Conservation (phyloP, 2,888 invertebrate species). For the Nezara viridula region DNA sequence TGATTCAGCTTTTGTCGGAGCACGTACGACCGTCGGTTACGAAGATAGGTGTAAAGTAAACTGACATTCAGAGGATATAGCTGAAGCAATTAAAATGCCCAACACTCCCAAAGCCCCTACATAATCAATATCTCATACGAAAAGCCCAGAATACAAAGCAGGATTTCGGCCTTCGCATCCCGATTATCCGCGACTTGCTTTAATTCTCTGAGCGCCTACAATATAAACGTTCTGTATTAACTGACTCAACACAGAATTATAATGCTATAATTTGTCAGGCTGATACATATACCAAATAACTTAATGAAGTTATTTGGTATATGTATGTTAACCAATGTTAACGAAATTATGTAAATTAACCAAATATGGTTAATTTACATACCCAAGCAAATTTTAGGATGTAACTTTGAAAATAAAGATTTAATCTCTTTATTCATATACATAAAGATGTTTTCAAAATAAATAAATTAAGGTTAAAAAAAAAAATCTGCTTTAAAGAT, state of each 20-base stretch:
- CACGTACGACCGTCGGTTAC: not conserved
- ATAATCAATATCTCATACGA: conserved; percentile 20
- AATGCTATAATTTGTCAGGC: not conserved
- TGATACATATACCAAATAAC: not conserved
- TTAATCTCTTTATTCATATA: too few species aligned
- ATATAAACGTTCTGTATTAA: not conserved
- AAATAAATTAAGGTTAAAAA: too few species aligned
- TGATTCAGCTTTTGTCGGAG: not conserved
- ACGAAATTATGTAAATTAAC: too few species aligned
- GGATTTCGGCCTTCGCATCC: not conserved
- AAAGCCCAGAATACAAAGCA: conserved; percentile 29
- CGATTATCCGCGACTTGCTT: not conserved
- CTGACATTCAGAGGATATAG: not conserved
- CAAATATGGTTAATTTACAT: too few species aligned
- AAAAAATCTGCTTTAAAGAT: too few species aligned
- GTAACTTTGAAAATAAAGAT: too few species aligned
- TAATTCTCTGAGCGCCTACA: not conserved
- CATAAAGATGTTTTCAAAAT: too few species aligned
- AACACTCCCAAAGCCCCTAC: not conserved
- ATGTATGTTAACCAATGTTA: not conserved
- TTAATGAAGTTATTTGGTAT: not conserved
- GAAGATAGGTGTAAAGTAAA: not conserved
- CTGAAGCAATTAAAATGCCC: not conserved
- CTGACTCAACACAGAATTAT: not conserved
- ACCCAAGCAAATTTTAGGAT: too few species aligned